These are phyloP conservation scores for Merodon equestris DNA, from an alignment of 2,888 invertebrate species.

Conservation along the genomic window DNA sequence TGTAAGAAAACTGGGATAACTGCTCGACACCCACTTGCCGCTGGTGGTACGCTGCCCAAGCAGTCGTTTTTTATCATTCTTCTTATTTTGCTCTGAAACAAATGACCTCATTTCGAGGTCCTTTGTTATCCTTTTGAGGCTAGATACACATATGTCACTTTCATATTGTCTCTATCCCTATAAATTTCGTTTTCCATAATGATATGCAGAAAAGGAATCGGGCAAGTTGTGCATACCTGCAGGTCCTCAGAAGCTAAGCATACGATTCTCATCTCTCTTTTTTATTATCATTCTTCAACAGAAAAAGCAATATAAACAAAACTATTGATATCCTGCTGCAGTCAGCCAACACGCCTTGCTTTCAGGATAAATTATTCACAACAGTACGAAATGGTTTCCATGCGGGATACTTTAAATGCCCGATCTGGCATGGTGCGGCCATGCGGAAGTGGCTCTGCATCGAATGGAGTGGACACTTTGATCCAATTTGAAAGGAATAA, in stretches of 20 bases:
- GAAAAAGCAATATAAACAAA: background rate
- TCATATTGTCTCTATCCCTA: slow-evolving; percentile 10
- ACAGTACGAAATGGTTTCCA: slow-evolving; percentile 3
- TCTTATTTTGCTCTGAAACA: slow-evolving; percentile 1
- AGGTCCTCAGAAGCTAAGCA: slow-evolving; percentile 12
- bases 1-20: background rate
- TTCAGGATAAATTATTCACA: slow-evolving; percentile 28
- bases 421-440: too few relatives aligned
- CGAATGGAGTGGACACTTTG: slow-evolving; percentile 19
- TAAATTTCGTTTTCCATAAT: slow-evolving; percentile 25
- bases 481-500: slow-evolving; percentile 20
- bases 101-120: slow-evolving; percentile 35
- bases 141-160: background rate
- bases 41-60: too few relatives aligned
- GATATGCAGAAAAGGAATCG: slow-evolving; percentile 22
- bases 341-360: background rate
- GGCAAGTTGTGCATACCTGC: slow-evolving; percentile 23
- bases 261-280: slow-evolving; percentile 9
- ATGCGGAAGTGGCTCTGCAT: background rate
- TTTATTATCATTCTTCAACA: slow-evolving; percentile 2
- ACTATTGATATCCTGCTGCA: slow-evolving; percentile 11
- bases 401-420: slow-evolving; percentile 2
- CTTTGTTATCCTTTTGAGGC: slow-evolving; percentile 32
- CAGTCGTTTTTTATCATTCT: slow-evolving; percentile 6
- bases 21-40: too few relatives aligned